Percentiles rank a stretch among this genome's conserved stretches.
Conservation (phyloP, 1,140 invertebrate genomes). For the Trialeurodes vaporariorum region DNA sequence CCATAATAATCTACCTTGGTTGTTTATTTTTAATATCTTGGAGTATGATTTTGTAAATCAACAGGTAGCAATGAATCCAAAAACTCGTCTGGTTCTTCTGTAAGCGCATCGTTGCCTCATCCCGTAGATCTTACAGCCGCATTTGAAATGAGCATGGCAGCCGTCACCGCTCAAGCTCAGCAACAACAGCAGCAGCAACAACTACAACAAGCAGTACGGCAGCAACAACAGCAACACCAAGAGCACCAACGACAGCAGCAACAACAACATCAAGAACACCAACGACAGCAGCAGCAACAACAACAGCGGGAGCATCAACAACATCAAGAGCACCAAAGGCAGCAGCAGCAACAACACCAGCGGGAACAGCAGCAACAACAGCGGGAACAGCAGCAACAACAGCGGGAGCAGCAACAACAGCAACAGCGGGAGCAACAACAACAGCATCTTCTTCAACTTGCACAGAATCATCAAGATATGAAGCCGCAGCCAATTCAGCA, state of each 20-base stretch:
- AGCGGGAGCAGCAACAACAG: neutral
- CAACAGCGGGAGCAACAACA: neutral
- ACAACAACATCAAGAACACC: no score
- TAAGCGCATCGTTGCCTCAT: neutral
- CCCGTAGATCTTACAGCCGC: conserved; percentile 15
- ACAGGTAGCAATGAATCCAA: neutral
- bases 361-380: neutral
- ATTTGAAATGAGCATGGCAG: conserved; percentile 13
- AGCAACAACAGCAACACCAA: no score
- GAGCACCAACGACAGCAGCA: no score
- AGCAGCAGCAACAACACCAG: neutral
- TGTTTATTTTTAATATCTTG: neutral
- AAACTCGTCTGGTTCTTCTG: neutral
- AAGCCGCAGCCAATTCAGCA: conserved; percentile 13
- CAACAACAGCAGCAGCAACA: no score
- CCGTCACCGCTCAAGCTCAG: neutral
- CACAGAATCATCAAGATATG: conserved; percentile 27
- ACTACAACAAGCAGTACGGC: no score
- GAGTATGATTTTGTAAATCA: neutral
- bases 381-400: neutral
- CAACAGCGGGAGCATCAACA: neutral
- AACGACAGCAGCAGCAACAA: neutral
- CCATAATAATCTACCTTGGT: neutral
- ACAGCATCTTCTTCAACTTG: neutral
- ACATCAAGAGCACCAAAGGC: neutral